Percentiles rank a stretch among this genome's conserved stretches.
Evolutionary conservation across 2,888 invertebrate species (phyloP).

Genomic region (Drosophila mimetica): DNA sequence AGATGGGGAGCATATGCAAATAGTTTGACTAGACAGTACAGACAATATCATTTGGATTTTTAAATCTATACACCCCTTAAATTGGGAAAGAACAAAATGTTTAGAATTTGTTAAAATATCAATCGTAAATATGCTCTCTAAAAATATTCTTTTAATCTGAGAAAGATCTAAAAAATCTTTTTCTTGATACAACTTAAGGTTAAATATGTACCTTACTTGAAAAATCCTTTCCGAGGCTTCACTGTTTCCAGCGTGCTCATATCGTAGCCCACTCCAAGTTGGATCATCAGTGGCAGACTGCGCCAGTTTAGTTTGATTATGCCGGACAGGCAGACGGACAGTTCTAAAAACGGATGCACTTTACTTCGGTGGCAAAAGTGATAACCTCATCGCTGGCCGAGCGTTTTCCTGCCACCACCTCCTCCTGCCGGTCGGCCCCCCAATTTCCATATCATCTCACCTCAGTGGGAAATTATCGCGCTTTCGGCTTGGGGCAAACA

Average conservation of each 20-base stretch:
- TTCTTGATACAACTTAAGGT: too few relatives aligned
- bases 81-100: too few relatives aligned
- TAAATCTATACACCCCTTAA: too few relatives aligned
- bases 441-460: constrained; percentile 43
- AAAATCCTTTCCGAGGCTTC: background rate
- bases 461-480: constrained; percentile 67
- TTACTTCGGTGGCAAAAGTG: constrained; percentile 72
- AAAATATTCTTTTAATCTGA: background rate
- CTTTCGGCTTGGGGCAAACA: constrained; percentile 51
- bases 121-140: too few relatives aligned
- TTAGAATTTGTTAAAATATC: too few relatives aligned
- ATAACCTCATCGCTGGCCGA: constrained; percentile 71
- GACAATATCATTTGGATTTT: background rate
- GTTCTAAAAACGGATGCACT: constrained; percentile 76
- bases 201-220: too few relatives aligned
- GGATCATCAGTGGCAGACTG: constrained; percentile 53
- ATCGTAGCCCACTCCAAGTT: constrained; percentile 32
- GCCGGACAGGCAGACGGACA: constrained; percentile 43
- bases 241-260: constrained; percentile 20
- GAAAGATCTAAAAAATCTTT: too few relatives aligned
- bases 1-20: constrained; percentile 10
- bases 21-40: constrained; percentile 11
- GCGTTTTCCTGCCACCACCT: constrained; percentile 7
- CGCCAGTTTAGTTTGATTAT: constrained; percentile 75
- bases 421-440: background rate